These are phyloP conservation scores for Bothrops jararaca DNA, from an alignment of 2,113 vertebrate species.

Conservation along the genomic window DNA sequence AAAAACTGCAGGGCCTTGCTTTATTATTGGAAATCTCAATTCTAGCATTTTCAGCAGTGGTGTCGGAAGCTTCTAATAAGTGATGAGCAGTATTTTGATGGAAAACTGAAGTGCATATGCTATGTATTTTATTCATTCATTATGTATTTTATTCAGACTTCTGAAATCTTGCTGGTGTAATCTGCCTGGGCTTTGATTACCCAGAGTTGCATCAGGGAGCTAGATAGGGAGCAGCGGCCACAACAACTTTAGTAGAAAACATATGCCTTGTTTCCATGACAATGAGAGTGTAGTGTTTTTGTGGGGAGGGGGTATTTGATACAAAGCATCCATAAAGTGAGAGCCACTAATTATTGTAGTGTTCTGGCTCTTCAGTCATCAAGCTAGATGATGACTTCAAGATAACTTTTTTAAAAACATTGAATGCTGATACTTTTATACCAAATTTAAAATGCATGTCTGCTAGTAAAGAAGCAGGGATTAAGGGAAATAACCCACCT, in stretches of 20 bases:
- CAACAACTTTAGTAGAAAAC: neutral
- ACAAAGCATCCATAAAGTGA: neutral
- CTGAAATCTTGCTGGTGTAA: neutral
- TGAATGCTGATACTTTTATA: neutral
- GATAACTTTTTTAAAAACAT: neutral
- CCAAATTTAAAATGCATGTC: neutral
- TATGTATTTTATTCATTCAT: neutral
- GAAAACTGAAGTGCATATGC: no score
- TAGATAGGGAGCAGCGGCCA: neutral
- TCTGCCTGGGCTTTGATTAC: neutral
- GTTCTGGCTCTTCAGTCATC: neutral
- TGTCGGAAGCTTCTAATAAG: neutral
- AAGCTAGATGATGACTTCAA: neutral
- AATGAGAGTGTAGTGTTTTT: neutral
- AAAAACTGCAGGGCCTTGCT: neutral
- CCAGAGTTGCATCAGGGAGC: constrained; percentile 8
- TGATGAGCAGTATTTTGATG: neutral
- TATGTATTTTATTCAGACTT: neutral
- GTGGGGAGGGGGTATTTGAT: neutral
- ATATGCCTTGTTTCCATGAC: neutral
- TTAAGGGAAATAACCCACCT: neutral
- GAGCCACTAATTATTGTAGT: no score
- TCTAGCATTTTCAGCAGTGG: neutral
- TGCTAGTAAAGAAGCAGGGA: neutral
- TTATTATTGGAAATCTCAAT: neutral